phyloP scores from a whole-genome alignment of 92 coral and sea anemone species.

The Siderastrea radians region DNA sequence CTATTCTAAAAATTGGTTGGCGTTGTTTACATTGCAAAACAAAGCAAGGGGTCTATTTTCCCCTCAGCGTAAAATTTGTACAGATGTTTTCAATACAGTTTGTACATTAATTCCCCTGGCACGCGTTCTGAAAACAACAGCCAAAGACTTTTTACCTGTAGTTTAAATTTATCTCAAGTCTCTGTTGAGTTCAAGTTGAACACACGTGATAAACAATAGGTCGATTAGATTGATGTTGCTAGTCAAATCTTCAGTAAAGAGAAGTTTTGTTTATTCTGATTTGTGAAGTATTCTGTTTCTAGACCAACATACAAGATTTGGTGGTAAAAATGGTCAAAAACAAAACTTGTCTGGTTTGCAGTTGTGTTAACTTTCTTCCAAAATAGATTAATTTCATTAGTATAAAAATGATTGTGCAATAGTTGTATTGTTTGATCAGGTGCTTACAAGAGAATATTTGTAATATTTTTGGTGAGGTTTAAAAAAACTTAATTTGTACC shows the following conservation, averaged over 20 bases:
- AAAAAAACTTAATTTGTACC: too few species aligned
- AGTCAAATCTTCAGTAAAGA: neutral
- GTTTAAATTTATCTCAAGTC: neutral
- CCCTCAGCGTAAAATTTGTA: constrained; percentile 13
- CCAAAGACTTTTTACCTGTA: neutral
- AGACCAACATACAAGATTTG: neutral
- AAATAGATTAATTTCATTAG: neutral
- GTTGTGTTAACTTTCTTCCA: neutral
- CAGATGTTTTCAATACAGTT: constrained; percentile 9
- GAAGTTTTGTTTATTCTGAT: neutral
- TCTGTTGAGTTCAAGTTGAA: constrained; percentile 5
- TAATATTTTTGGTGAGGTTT: too few species aligned
- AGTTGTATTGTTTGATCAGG: constrained; percentile 6
- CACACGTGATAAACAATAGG: neutral
- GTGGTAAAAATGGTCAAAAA: neutral
- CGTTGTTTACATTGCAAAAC: neutral
- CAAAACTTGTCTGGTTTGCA: neutral
- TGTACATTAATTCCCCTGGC: constrained; percentile 3
- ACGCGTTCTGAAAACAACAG: constrained; percentile 13
- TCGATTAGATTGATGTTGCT: neutral
- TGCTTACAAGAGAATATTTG: too few species aligned
- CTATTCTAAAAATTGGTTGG: neutral
- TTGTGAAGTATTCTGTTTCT: neutral
- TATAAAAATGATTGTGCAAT: constrained; percentile 17
- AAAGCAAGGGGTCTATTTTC: neutral